Conservation (phyloP, 2,888 invertebrate genomes). For the Clivina fossor region DNA sequence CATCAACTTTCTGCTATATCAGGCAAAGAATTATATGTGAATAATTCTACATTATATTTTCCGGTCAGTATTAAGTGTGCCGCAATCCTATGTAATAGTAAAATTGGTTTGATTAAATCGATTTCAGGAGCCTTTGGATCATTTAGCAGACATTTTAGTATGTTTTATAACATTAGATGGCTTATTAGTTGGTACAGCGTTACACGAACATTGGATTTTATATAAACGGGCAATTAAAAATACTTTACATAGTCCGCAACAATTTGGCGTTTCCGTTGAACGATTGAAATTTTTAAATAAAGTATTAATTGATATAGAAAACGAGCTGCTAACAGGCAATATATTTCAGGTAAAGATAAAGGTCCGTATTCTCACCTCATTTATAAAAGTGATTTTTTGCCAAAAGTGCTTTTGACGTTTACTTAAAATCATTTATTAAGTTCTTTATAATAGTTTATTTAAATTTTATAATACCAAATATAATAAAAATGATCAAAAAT, state of each 20-base stretch:
- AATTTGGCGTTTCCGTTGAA: constrained; percentile 62
- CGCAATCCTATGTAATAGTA: constrained; percentile 12
- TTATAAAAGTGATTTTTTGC: too few species aligned
- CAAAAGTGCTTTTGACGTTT: too few species aligned
- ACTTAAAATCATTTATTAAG: too few species aligned
- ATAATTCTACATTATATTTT: constrained; percentile 47
- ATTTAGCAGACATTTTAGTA: constrained; percentile 68
- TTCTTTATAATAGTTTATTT: too few species aligned
- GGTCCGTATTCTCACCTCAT: too few species aligned
- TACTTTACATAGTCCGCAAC: constrained; percentile 64
- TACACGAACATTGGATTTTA: constrained; percentile 71
- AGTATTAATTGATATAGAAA: constrained; percentile 69
- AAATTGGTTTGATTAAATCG: constrained; percentile 56
- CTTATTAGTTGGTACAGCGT: constrained; percentile 59
- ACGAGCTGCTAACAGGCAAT: constrained; percentile 66
- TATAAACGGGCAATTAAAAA: constrained; percentile 75
- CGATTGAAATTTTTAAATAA: constrained; percentile 69
- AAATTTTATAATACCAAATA: too few species aligned
- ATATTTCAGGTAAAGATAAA: constrained; percentile 71
- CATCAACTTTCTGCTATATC: constrained; percentile 74
- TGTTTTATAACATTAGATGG: constrained; percentile 69
- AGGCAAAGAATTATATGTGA: constrained; percentile 53
- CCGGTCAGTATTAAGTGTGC: constrained; percentile 45
- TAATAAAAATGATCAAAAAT: too few species aligned
- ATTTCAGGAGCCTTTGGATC: constrained; percentile 56